phyloP scores from a whole-genome alignment of 2,113 vertebrate species.

The Vombatus ursinus region DNA sequence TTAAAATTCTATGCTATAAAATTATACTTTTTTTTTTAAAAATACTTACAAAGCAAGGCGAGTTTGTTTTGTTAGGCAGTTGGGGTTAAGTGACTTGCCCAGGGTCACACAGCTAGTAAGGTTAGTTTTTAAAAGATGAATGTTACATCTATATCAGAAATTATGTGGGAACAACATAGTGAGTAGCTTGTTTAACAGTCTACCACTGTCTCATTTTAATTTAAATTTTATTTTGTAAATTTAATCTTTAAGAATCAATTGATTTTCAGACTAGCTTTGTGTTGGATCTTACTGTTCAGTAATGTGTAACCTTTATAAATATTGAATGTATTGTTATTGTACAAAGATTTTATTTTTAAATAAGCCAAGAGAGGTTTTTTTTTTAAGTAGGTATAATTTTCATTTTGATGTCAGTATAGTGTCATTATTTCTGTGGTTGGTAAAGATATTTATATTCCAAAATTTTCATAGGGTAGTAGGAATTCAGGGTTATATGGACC shows the following conservation, averaged over 20 bases:
- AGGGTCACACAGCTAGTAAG: too few species aligned
- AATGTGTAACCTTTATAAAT: background rate
- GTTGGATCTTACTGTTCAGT: background rate
- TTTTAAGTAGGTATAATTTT: background rate
- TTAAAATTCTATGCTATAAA: background rate
- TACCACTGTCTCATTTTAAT: background rate
- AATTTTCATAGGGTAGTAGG: too few species aligned
- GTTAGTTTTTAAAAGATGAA: background rate
- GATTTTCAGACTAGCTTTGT: background rate
- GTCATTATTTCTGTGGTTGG: background rate
- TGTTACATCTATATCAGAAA: background rate
- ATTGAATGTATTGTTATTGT: background rate
- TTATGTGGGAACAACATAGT: background rate
- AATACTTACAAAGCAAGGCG: background rate
- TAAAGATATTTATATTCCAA: too few species aligned
- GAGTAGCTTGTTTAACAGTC: background rate
- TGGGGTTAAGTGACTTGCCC: too few species aligned
- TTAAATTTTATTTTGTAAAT: background rate
- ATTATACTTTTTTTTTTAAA: background rate
- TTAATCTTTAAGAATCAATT: background rate
- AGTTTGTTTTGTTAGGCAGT: background rate
- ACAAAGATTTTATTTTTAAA: background rate
- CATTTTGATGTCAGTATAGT: background rate
- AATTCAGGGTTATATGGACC: too few species aligned
- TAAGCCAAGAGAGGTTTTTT: background rate